Percentiles rank a stretch among this genome's conserved stretches.
Conservation (phyloP, 2,797 vertebrate genomes). For the Cuculus canorus region DNA sequence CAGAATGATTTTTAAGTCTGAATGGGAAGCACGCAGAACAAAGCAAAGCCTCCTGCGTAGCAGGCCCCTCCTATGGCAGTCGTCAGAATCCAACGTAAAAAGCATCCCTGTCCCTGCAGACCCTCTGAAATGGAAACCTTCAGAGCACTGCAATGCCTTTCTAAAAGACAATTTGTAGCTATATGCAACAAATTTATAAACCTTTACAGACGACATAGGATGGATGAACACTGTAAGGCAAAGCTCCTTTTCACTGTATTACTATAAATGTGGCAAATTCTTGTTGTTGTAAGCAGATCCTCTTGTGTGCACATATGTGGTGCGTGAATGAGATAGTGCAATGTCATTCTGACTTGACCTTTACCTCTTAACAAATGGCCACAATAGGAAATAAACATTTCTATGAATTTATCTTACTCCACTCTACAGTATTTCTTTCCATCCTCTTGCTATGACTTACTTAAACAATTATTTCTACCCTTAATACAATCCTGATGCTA, state of each 20-base stretch:
- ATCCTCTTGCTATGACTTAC: background rate
- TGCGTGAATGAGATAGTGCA: background rate
- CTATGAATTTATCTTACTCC: background rate
- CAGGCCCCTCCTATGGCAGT: background rate
- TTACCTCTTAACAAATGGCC: background rate
- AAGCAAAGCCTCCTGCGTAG: background rate
- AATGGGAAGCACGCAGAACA: constrained; percentile 25
- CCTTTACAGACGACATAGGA: background rate
- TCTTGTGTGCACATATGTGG: background rate
- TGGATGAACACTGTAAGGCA: background rate
- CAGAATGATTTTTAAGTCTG: constrained; percentile 30
- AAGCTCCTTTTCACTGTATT: background rate
- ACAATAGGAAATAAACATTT: background rate
- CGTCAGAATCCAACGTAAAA: background rate
- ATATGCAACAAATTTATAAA: background rate
- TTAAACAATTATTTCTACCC: constrained; percentile 62
- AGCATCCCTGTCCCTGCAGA: background rate
- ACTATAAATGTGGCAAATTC: background rate
- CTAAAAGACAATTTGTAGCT: background rate
- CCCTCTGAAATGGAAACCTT: background rate
- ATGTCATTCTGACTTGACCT: background rate
- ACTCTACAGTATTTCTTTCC: background rate
- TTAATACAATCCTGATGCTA: background rate
- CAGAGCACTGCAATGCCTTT: background rate
- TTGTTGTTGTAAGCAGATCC: background rate